Conservation (phyloP, 1,140 invertebrate species). For the Semibalanus balanoides region DNA sequence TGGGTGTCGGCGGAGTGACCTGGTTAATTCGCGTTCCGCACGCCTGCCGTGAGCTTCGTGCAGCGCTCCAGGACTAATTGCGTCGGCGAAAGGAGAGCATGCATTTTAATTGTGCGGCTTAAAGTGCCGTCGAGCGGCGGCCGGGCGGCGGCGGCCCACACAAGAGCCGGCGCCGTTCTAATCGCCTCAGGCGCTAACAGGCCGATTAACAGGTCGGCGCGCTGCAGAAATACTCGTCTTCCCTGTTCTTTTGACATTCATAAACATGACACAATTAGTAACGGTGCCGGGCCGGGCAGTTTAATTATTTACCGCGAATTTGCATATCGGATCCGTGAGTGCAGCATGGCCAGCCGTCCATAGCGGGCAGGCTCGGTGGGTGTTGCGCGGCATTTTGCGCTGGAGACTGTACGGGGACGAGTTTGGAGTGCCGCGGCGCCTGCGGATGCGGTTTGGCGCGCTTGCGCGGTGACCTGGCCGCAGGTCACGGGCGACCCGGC, state of each 20-base stretch:
- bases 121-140: no score
- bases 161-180: not conserved
- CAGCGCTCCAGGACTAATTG: not conserved
- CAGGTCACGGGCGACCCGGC: not conserved
- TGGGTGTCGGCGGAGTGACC: not conserved
- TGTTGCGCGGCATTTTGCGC: not conserved
- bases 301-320: constrained; percentile 1
- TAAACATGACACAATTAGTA: constrained; percentile 1
- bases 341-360: not conserved
- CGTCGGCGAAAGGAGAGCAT: not conserved
- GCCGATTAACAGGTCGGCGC: not conserved
- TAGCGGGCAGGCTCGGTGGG: not conserved
- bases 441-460: not conserved
- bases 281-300: not conserved
- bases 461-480: not conserved
- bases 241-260: not conserved
- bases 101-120: not conserved
- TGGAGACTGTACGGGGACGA: not conserved
- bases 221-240: not conserved
- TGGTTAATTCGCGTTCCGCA: not conserved
- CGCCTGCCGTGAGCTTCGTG: not conserved
- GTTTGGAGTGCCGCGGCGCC: no score
- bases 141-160: no score
- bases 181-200: not conserved
- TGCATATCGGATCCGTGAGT: not conserved